Percentiles rank a stretch among this genome's conserved stretches.
phyloP scores from a whole-genome alignment of 2,113 vertebrate genomes.

The Rhinichthys klamathensis region DNA sequence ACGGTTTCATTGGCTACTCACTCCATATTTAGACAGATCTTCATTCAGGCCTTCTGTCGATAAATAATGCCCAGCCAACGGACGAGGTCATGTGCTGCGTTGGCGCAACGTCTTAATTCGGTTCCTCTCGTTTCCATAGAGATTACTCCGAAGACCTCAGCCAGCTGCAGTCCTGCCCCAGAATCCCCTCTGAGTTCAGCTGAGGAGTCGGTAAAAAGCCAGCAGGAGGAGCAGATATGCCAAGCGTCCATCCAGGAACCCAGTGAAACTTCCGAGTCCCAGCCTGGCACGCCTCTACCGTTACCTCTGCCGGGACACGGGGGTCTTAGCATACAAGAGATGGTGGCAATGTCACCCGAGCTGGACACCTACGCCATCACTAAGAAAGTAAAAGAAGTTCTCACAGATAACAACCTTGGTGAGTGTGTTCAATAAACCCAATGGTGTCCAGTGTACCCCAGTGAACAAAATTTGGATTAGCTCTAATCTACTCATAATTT shows the following conservation, averaged over 20 bases:
- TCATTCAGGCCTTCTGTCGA: slow-evolving; percentile 4
- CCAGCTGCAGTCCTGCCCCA: slow-evolving; percentile 87
- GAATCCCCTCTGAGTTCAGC: slow-evolving; percentile 86
- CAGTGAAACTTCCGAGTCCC: slow-evolving; percentile 78
- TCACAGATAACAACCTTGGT: slow-evolving; percentile 92
- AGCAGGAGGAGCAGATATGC: slow-evolving; percentile 75
- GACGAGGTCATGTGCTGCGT: not conserved
- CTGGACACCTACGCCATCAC: slow-evolving; percentile 91
- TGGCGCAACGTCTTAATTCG: not conserved
- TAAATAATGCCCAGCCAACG: not conserved
- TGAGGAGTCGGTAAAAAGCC: slow-evolving; percentile 85
- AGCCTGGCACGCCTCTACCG: slow-evolving; percentile 69
- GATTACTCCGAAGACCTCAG: slow-evolving; percentile 89
- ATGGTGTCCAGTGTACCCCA: not conserved
- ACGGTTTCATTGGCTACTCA: slow-evolving; percentile 11
- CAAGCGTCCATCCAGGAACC: slow-evolving; percentile 78
- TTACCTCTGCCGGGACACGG: slow-evolving; percentile 83
- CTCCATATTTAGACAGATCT: slow-evolving; percentile 19
- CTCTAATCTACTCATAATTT: not conserved
- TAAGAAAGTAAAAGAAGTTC: slow-evolving; percentile 90
- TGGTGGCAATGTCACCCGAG: slow-evolving; percentile 87
- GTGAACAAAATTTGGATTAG: not conserved
- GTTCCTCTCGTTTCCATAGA: slow-evolving; percentile 71
- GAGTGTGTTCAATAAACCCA: slow-evolving; percentile 51
- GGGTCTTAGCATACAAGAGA: slow-evolving; percentile 86